Percentiles rank a stretch among this genome's conserved stretches.
These are phyloP conservation scores for Petrophora chlorosata DNA, from an alignment of 2,888 invertebrate species.

Conservation along the genomic window DNA sequence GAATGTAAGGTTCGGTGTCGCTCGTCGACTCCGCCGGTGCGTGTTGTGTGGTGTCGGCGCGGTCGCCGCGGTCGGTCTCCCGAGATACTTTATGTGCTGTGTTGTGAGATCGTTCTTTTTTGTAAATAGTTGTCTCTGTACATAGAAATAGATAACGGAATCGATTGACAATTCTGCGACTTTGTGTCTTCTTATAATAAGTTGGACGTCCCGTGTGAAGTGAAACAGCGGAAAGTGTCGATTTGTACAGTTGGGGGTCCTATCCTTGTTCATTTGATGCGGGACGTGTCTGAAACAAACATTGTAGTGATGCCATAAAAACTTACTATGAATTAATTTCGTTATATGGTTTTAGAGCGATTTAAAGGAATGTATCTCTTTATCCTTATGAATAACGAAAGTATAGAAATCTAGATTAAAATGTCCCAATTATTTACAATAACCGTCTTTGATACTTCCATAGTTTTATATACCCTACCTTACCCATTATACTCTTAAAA, in stretches of 20 bases:
- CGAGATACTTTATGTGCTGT: slow-evolving; percentile 40
- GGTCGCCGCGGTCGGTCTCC: slow-evolving; percentile 6
- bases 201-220: not conserved
- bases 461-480: slow-evolving; percentile 10
- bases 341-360: slow-evolving; percentile 7
- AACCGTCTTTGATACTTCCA: slow-evolving; percentile 20
- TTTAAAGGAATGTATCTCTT: slow-evolving; percentile 9
- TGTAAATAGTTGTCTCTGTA: slow-evolving; percentile 32
- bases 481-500: slow-evolving; percentile 9
- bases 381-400: slow-evolving; percentile 3
- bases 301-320: slow-evolving; percentile 3
- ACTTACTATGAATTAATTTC: not conserved
- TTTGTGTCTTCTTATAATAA: slow-evolving; percentile 11
- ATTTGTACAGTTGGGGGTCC: slow-evolving; percentile 3
- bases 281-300: not conserved
- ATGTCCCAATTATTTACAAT: slow-evolving; percentile 20
- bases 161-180: slow-evolving; percentile 16
- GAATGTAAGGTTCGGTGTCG: too few relatives aligned
- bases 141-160: slow-evolving; percentile 25
- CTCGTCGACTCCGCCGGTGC: not conserved
- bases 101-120: slow-evolving; percentile 39
- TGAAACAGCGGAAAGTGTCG: slow-evolving; percentile 1
- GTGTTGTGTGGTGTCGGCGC: not conserved
- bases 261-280: slow-evolving; percentile 4
- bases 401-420: slow-evolving; percentile 5